These are phyloP conservation scores for Bradysia coprophila DNA, from an alignment of 1,140 invertebrate genomes.

Conservation along the genomic window DNA sequence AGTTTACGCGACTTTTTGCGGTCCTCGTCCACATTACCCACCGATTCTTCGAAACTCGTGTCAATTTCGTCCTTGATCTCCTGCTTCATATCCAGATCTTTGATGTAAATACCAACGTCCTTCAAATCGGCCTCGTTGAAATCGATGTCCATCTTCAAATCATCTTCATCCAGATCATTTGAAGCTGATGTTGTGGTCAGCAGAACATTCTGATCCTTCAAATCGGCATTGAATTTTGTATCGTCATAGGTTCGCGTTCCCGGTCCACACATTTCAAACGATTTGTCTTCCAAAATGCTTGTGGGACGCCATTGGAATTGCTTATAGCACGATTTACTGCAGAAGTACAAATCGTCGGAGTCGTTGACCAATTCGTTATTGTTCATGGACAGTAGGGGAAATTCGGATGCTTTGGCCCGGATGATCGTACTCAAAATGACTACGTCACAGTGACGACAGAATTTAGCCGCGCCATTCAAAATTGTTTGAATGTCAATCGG, in stretches of 20 bases:
- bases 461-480: constrained; percentile 70
- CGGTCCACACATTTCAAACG: neutral
- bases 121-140: constrained; percentile 24
- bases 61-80: neutral
- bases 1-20: constrained; percentile 27
- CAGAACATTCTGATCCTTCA: neutral
- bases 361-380: constrained; percentile 40
- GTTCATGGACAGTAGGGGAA: constrained; percentile 39
- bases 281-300: constrained; percentile 27
- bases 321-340: constrained; percentile 68
- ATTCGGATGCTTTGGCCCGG: constrained; percentile 60
- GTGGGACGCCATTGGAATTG: constrained; percentile 36
- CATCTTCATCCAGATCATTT: neutral
- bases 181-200: neutral
- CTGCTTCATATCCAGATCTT: neutral
- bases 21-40: neutral
- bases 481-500: constrained; percentile 79
- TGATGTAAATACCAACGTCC: neutral
- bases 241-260: neutral
- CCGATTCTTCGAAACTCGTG: neutral
- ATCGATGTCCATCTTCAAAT: constrained; percentile 16
- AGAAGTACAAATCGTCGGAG: constrained; percentile 59
- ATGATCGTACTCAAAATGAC: constrained; percentile 68
- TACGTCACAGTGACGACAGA: constrained; percentile 82
- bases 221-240: neutral